Conservation (phyloP, 1,140 invertebrate genomes). For the Babylonia areolata region DNA sequence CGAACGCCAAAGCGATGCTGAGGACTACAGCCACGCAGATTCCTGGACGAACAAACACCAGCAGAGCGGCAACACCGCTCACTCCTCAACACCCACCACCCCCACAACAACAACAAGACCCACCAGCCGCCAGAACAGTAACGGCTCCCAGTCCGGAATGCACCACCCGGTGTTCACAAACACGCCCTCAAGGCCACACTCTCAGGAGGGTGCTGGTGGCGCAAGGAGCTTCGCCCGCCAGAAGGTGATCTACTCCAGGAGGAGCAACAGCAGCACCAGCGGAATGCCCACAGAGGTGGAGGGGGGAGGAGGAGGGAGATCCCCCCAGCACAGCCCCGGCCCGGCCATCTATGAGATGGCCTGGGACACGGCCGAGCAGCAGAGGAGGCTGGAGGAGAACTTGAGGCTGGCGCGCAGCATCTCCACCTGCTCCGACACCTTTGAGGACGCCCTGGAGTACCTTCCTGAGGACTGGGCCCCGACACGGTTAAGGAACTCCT, state of each 20-base stretch:
- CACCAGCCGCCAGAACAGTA: neutral
- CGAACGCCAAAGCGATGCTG: neutral
- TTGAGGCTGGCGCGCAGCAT: slow-evolving; percentile 13
- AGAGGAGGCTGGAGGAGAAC: slow-evolving; percentile 36
- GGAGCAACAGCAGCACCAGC: neutral
- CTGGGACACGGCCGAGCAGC: slow-evolving; percentile 34
- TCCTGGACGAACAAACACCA: neutral
- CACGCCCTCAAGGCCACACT: neutral
- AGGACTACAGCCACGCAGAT: neutral
- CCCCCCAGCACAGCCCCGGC: neutral
- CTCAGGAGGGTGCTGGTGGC: neutral
- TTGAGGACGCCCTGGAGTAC: slow-evolving; percentile 37
- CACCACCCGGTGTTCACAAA: neutral
- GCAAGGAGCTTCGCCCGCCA: neutral
- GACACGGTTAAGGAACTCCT: neutral
- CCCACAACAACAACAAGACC: neutral
- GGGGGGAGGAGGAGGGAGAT: neutral
- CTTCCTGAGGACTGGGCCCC: slow-evolving; percentile 22
- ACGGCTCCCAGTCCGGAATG: neutral
- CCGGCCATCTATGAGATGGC: slow-evolving; percentile 45
- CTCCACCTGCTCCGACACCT: slow-evolving; percentile 33
- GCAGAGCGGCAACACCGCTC: neutral
- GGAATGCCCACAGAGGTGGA: neutral
- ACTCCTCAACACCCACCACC: neutral
- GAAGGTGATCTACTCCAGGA: neutral